phyloP scores from a whole-genome alignment of 92 coral and sea anemone species.

The Isaurus tuberculatus region DNA sequence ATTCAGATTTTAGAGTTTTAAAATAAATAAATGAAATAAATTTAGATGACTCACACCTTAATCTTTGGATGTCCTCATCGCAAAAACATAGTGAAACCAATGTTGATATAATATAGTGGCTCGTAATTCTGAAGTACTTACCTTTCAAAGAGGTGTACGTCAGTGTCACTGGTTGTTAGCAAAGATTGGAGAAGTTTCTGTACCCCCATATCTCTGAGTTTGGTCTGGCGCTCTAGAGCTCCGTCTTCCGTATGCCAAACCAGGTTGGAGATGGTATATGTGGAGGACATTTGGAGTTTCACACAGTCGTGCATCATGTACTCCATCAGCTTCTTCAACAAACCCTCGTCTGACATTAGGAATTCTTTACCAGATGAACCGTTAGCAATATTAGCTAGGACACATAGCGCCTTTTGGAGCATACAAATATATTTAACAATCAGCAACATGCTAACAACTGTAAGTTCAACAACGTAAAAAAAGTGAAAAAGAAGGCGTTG shows the following conservation, averaged over 20 bases:
- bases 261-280: constrained; percentile 94
- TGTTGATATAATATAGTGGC: background rate
- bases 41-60: too few relatives aligned
- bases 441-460: too few relatives aligned
- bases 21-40: too few relatives aligned
- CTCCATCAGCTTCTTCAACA: constrained; percentile 81
- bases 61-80: too few relatives aligned
- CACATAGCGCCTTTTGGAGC: constrained; percentile 83
- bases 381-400: constrained; percentile 95
- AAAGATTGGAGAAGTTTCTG: constrained; percentile 92
- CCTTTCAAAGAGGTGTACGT: constrained; percentile 94
- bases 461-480: too few relatives aligned
- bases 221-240: constrained; percentile 84
- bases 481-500: too few relatives aligned
- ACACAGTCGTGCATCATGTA: constrained; percentile 98
- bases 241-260: constrained; percentile 98
- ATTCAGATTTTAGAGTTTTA: too few relatives aligned
- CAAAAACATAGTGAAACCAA: too few relatives aligned
- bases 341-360: constrained; percentile 84
- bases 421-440: too few relatives aligned
- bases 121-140: constrained; percentile 20
- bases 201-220: constrained; percentile 93
- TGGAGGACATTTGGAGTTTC: constrained; percentile 95
- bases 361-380: constrained; percentile 95
- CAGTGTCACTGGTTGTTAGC: constrained; percentile 86